Evolutionary conservation across 2,888 invertebrate genomes (phyloP).

Genomic region (Pristionchus entomophagus): DNA sequence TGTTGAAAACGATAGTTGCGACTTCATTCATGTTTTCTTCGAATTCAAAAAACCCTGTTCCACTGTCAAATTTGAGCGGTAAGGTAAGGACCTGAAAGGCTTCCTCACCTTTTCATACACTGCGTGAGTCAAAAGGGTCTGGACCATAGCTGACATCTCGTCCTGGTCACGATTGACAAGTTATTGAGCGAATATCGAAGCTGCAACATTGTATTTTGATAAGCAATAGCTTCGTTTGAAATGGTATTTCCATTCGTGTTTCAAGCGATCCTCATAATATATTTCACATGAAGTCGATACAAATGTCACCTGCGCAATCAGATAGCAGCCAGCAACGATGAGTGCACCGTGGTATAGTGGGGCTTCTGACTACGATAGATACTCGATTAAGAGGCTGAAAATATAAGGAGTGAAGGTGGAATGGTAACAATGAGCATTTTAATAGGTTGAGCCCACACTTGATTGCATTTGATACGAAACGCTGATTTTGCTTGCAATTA

Average conservation of each 20-base stretch:
- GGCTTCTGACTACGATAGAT: slow-evolving; percentile 59
- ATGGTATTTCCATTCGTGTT: too few relatives aligned
- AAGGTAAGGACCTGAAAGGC: neutral
- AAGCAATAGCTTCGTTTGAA: neutral
- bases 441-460: too few relatives aligned
- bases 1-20: too few relatives aligned
- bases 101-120: slow-evolving; percentile 77
- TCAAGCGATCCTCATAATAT: too few relatives aligned
- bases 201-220: neutral
- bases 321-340: slow-evolving; percentile 65
- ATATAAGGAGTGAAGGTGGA: neutral
- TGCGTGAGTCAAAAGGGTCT: slow-evolving; percentile 77
- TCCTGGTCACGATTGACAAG: slow-evolving; percentile 77
- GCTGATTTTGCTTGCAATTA: too few relatives aligned
- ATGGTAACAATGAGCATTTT: too few relatives aligned
- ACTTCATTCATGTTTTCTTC: too few relatives aligned
- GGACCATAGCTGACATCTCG: slow-evolving; percentile 76
- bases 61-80: too few relatives aligned
- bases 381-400: slow-evolving; percentile 66
- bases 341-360: slow-evolving; percentile 63
- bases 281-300: too few relatives aligned
- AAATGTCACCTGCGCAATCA: slow-evolving; percentile 45
- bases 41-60: too few relatives aligned
- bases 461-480: too few relatives aligned
- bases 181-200: slow-evolving; percentile 78